phyloP scores from a whole-genome alignment of 2,113 vertebrate species.

The Pterophyllum scalare region DNA sequence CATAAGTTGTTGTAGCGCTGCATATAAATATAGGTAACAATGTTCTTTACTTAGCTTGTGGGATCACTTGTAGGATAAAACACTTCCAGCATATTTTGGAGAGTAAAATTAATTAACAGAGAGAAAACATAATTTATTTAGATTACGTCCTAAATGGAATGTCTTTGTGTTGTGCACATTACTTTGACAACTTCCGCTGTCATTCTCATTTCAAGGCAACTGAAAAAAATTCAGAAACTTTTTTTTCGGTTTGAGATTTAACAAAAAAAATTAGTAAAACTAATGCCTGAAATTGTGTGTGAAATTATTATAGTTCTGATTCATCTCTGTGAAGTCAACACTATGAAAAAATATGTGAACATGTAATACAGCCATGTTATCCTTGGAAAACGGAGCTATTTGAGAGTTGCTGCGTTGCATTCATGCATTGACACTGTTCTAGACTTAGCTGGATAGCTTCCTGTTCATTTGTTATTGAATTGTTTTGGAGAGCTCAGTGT shows the following conservation, averaged over 20 bases:
- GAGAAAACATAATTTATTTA: background rate
- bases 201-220: background rate
- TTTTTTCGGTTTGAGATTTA: background rate
- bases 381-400: background rate
- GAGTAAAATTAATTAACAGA: background rate
- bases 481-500: background rate
- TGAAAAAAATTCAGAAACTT: background rate
- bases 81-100: background rate
- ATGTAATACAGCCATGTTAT: background rate
- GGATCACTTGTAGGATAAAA: background rate
- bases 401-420: background rate
- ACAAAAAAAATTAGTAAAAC: too few relatives aligned
- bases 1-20: background rate
- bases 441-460: background rate
- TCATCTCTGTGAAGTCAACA: background rate
- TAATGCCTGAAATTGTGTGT: background rate
- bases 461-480: background rate
- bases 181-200: background rate
- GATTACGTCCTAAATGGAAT: background rate
- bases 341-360: background rate
- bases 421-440: too few relatives aligned
- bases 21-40: too few relatives aligned
- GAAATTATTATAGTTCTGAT: too few relatives aligned
- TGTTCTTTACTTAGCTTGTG: too few relatives aligned
- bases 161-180: background rate